Conservation (phyloP, 2,113 vertebrate species). For the Prionailurus viverrinus region DNA sequence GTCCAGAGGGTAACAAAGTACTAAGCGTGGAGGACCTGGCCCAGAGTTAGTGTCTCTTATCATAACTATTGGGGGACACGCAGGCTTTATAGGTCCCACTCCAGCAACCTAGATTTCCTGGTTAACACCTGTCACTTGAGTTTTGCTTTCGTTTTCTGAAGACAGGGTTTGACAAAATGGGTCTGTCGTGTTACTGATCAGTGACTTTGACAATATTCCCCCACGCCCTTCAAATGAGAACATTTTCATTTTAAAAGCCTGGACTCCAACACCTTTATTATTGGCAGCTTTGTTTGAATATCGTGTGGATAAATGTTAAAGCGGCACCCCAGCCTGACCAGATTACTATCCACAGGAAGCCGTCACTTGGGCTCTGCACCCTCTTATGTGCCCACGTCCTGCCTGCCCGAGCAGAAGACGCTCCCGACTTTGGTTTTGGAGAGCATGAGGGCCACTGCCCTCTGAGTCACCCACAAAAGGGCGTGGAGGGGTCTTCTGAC, state of each 20-base stretch:
- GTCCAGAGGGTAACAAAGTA: fast-evolving
- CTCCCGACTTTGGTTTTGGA: neutral
- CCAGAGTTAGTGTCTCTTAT: fast-evolving
- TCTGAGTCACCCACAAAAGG: neutral
- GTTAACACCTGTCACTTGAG: neutral
- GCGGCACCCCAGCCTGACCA: neutral
- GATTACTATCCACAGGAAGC: neutral
- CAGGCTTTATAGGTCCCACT: neutral
- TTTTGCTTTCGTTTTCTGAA: slow-evolving; percentile 16
- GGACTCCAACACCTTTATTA: neutral
- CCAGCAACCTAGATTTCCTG: neutral
- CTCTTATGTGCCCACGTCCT: neutral
- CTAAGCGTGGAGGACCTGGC: fast-evolving
- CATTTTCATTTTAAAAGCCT: neutral
- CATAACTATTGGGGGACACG: fast-evolving
- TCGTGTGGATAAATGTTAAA: neutral
- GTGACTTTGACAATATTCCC: neutral
- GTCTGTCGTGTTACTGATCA: fast-evolving
- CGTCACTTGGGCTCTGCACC: neutral
- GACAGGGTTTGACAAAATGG: neutral
- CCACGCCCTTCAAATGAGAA: neutral
- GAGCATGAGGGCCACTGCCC: neutral
- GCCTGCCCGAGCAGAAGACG: neutral
- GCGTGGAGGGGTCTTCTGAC: neutral
- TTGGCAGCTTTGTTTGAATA: neutral